phyloP scores from a whole-genome alignment of 2,797 vertebrate genomes.

The Limnodromus scolopaceus region DNA sequence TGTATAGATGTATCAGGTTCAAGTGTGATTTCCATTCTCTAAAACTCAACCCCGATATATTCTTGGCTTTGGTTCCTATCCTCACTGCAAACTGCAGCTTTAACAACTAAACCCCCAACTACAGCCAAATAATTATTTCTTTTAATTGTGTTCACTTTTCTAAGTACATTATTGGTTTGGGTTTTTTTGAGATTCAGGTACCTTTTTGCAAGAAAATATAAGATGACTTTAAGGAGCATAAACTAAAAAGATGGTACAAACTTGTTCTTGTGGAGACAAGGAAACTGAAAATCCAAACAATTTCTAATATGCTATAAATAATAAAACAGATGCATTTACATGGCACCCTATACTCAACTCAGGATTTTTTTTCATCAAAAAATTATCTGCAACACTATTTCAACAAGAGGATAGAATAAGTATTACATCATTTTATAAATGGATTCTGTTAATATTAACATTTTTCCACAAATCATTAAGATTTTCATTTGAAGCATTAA shows the following conservation, averaged over 20 bases:
- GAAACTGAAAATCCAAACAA: not conserved
- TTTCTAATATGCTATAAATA: not conserved
- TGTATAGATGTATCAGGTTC: not conserved
- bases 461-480: not conserved
- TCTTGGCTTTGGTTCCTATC: not conserved
- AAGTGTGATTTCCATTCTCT: not conserved
- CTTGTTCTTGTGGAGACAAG: not conserved
- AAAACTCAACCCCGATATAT: not conserved
- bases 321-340: not conserved
- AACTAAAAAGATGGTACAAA: not conserved
- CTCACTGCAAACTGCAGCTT: not conserved
- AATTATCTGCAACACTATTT: not conserved
- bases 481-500: not conserved
- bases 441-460: not conserved
- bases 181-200: not conserved
- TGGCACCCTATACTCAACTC: not conserved
- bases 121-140: not conserved
- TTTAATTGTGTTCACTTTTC: not conserved
- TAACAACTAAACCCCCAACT: not conserved
- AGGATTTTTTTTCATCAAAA: not conserved
- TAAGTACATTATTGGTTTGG: not conserved
- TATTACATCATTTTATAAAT: not conserved
- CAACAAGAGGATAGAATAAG: not conserved
- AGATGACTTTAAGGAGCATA: not conserved
- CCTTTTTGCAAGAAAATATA: not conserved